Evolutionary conservation across 2,888 invertebrate species (phyloP), one percentile per base, ranked within the genome.

Genomic region (Petrophora chlorosata): DNA sequence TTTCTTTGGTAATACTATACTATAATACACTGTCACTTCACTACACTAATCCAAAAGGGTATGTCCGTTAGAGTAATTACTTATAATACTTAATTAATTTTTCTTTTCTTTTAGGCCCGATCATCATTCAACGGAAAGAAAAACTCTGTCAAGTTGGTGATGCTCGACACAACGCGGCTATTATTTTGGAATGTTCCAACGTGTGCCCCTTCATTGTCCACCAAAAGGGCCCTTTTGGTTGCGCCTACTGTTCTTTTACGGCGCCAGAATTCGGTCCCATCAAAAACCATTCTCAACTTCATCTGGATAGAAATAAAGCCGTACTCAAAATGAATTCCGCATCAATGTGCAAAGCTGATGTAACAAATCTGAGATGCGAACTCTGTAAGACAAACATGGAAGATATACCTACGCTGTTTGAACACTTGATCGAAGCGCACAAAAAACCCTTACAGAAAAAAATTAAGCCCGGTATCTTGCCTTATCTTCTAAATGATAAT

Each of bases 191-290:
- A 63, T 81, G 65, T 63, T 84, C 87, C 26, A 87, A 84, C 69
- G 79, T 67, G 8, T 78, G 77, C 42, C 88, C 87, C 1, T 88
- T 88, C 64, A 73, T 85, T 49, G 85, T 82, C 83, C 75, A 70
- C 25, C 69, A 80, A 4, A 86, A 87, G n/a, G n/a, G n/a, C 0
- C 54, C 69, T 2, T 88, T 84, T 56, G 73, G 70, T 16, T 88
- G 88, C 51, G 80, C 78, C 1, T 79, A 67, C 59, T 36, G 36
- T 25, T 3, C n/a, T 1, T 63, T 65, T 22, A 66, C 74, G 0
- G 85, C 80, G 46, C 80, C 76, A 2, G 79, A 86, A 51, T 78
- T 86, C 43, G 63, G 57, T 10, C 70, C 65, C 4, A 58, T 87
- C 8, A 73, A 70, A 44, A 63, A 63, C 1, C 88, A 88, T 45